Conservation (phyloP, 2,797 vertebrate genomes). For the Molossus alvarezi region DNA sequence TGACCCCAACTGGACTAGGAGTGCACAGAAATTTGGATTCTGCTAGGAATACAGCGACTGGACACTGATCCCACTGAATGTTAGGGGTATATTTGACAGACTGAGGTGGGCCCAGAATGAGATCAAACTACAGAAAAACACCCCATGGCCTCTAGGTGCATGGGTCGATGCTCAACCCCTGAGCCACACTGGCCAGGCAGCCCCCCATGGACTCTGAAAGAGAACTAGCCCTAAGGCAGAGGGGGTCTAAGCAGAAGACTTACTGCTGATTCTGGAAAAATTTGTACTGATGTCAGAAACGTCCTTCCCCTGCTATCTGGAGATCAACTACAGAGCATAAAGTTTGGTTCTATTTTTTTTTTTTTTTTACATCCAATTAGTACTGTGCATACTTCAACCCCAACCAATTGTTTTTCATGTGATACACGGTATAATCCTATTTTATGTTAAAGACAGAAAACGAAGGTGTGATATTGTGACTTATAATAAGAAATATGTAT, state of each 20-base stretch:
- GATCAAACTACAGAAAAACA: not conserved
- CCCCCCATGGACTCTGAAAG: not conserved
- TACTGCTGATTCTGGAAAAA: not conserved
- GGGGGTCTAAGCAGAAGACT: not conserved
- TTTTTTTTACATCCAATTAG: not conserved
- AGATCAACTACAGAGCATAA: not conserved
- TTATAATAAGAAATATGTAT: not conserved
- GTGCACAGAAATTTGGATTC: not conserved
- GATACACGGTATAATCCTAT: not conserved
- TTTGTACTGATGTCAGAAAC: not conserved
- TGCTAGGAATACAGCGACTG: fast-evolving
- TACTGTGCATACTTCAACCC: not conserved
- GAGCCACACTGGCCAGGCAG: too few relatives aligned
- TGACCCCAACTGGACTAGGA: not conserved
- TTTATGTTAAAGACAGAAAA: not conserved
- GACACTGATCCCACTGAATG: not conserved
- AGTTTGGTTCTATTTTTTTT: not conserved
- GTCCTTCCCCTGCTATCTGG: too few relatives aligned
- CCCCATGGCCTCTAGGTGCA: not conserved
- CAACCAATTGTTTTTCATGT: not conserved
- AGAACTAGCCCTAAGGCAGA: not conserved
- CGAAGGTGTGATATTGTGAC: not conserved
- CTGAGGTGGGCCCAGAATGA: not conserved
- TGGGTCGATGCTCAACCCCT: too few relatives aligned
- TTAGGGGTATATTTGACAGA: not conserved